Base-by-base conservation (phyloP, 2,113 vertebrate species). In the Benitochromis conjunctus region DNA sequence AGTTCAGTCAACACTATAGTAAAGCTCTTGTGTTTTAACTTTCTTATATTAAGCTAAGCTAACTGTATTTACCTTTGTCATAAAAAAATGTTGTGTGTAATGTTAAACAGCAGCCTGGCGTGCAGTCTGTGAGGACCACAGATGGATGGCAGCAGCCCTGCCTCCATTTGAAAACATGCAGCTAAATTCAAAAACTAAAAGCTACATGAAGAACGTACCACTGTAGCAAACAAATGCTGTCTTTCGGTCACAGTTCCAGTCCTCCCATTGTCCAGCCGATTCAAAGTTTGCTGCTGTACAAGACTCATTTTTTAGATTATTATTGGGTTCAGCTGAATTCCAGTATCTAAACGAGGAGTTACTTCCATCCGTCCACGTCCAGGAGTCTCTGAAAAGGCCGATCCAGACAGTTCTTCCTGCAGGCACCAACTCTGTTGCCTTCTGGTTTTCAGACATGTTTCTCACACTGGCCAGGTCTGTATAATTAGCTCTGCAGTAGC, bases 261-360 rank as follows among this genome's bases (percentile, higher is more conserved):
- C 56, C 29, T 6, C 16, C 82, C 82, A 84, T 2, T 2, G 0
- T 21, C 82, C 83, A 24, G 18, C 14, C 2, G 1, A 0, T 1
- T 0, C 2, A 7, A 85, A 82, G 21, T 5, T 0, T 9, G 53
- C 53, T 4, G 10, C 5, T 0, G 2, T 36, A 26, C 87, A 85
- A 1, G 0, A 1, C 2, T 66, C 51, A 0, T 0, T 1, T 2
- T 2, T 0, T 1, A 0, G 0, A 1, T 2, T 0, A 13, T n/a
- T 9, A 7, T 1, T 57, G 12, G 69, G 71, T 14, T 79, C 10
- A 0, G 0, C 0, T 13, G 2, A 2, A 1, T 1, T 0, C 82
- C 87, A 82, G 71, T 26, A 9, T 3, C 2, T 81, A 24, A 60
- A 79, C 1, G 3, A 8, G n/a, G 5, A 60, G 56, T 1, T 4